These are phyloP conservation scores for Gorsachius goisagi DNA, from an alignment of 2,113 vertebrate species.

Conservation along the genomic window DNA sequence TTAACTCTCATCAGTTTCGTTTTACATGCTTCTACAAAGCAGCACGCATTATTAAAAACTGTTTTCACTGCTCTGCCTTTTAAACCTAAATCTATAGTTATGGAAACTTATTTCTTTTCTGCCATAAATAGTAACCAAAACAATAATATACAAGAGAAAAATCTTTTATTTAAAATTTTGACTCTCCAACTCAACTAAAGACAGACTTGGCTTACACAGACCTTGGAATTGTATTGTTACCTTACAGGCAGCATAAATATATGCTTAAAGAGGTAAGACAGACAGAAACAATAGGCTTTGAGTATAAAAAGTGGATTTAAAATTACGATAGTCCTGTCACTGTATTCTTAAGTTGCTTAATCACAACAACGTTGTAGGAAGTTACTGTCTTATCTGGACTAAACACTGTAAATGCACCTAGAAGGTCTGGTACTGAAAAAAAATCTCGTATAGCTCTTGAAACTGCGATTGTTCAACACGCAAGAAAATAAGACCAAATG, in stretches of 20 bases:
- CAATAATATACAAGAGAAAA: not conserved
- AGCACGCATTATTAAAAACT: not conserved
- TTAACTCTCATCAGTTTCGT: conserved; percentile 3
- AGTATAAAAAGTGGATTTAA: not conserved
- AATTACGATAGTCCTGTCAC: not conserved
- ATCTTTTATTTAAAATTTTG: not conserved
- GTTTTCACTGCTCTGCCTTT: not conserved
- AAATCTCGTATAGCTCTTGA: not conserved
- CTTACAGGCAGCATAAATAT: not conserved
- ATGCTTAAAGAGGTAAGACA: not conserved
- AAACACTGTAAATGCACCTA: not conserved
- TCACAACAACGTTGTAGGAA: accelerated
- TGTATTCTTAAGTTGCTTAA: not conserved
- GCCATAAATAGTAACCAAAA: not conserved
- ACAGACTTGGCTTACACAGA: not conserved
- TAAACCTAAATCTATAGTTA: not conserved
- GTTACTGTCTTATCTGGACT: not conserved
- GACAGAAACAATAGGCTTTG: not conserved
- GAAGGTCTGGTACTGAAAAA: not conserved
- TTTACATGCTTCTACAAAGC: not conserved
- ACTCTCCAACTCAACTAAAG: not conserved
- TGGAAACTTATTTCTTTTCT: not conserved
- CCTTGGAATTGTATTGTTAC: not conserved
- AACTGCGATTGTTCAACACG: not conserved
- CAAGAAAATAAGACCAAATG: not conserved